Evolutionary conservation across 30 jellyfish, hydroid and myxozoan genomes (phyloP).

Genomic region (Aurelia coerulea): DNA sequence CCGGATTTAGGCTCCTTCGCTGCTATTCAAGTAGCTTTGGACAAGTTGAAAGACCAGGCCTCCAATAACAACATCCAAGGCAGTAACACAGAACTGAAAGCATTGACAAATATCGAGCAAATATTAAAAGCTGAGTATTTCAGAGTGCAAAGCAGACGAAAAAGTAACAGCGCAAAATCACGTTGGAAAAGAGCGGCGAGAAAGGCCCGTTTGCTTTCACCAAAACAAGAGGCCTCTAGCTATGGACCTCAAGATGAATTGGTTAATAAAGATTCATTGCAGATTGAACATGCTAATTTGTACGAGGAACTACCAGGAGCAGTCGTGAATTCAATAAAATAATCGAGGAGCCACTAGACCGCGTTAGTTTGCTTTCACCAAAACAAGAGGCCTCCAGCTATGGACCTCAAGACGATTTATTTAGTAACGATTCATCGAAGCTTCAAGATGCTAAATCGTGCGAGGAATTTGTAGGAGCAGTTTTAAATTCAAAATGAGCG

Average conservation of each 20-base stretch:
- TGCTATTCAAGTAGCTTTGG: constrained; percentile 91
- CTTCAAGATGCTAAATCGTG: constrained; percentile 18
- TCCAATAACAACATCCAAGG: constrained; percentile 46
- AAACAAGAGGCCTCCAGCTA: constrained; percentile 9
- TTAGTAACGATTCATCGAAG: background rate
- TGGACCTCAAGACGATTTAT: background rate
- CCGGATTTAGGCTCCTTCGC: constrained; percentile 88
- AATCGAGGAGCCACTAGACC: no score
- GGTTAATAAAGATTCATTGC: background rate
- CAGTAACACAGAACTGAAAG: constrained; percentile 79
- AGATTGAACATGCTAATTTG: constrained; percentile 9
- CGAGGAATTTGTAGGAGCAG: constrained; percentile 54
- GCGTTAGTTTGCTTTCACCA: no score
- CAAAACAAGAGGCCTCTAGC: constrained; percentile 21
- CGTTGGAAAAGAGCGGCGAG: constrained; percentile 93
- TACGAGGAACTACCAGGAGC: constrained; percentile 68
- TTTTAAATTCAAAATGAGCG: background rate
- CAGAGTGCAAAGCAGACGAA: constrained; percentile 56
- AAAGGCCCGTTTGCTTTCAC: constrained; percentile 66
- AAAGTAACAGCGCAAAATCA: constrained; percentile 70
- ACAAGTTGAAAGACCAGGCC: constrained; percentile 64
- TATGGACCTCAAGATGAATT: background rate
- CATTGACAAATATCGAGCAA: constrained; percentile 77
- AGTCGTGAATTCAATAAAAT: background rate
- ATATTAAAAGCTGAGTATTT: constrained; percentile 69